A percentile compares a stretch with the other conserved stretches of the same genome.
These are phyloP conservation scores for Anadara kagoshimensis DNA, from an alignment of 1,140 invertebrate species.

Conservation along the genomic window DNA sequence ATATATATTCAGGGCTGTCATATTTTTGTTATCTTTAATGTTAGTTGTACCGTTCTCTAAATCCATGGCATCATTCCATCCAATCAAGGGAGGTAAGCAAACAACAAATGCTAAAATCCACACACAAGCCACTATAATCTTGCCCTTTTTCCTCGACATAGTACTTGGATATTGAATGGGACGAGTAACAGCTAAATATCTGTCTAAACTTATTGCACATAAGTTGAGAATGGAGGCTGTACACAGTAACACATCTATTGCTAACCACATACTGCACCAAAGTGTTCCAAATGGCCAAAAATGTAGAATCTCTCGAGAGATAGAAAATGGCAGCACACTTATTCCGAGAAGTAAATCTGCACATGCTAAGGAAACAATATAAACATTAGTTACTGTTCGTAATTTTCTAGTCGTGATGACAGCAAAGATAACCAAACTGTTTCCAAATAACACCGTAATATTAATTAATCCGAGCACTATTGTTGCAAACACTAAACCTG, in stretches of 20 bases:
- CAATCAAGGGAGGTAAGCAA: constrained; percentile 96
- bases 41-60: not conserved
- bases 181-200: constrained; percentile 73
- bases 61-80: constrained; percentile 82
- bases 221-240: constrained; percentile 75
- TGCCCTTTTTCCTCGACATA: constrained; percentile 78
- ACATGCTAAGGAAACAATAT: constrained; percentile 91
- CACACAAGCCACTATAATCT: constrained; percentile 92
- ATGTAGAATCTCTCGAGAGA: constrained; percentile 58
- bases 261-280: constrained; percentile 74
- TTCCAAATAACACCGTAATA: constrained; percentile 77
- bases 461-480: constrained; percentile 26
- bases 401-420: constrained; percentile 91
- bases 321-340: constrained; percentile 73
- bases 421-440: constrained; percentile 89
- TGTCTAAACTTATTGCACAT: constrained; percentile 74
- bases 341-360: constrained; percentile 72
- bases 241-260: constrained; percentile 73
- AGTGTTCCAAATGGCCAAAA: constrained; percentile 71
- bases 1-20: constrained; percentile 3
- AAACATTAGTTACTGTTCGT: constrained; percentile 94
- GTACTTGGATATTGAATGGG: constrained; percentile 69
- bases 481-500: too few relatives aligned
- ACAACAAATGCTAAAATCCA: constrained; percentile 98
- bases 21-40: constrained; percentile 13